Conservation (phyloP, 2,888 invertebrate genomes). For the Spodoptera exigua region DNA sequence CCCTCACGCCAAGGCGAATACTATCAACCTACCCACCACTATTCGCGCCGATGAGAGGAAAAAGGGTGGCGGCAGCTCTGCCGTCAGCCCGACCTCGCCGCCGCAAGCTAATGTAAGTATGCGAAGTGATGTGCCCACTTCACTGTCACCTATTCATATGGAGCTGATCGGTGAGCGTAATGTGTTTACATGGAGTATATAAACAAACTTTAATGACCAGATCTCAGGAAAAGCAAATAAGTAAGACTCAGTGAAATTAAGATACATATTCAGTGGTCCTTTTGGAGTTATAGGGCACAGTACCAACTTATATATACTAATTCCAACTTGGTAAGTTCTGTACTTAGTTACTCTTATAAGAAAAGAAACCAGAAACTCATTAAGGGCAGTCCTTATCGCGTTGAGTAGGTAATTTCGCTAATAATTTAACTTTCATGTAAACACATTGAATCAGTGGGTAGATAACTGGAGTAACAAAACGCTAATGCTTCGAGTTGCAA, state of each 20-base stretch:
- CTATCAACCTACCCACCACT: conserved; percentile 89
- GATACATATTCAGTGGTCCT: too few species aligned
- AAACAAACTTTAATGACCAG: background rate
- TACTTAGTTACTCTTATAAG: too few species aligned
- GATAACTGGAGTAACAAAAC: conserved; percentile 6
- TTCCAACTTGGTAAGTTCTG: too few species aligned
- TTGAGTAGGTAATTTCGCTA: too few species aligned
- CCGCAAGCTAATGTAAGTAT: conserved; percentile 83
- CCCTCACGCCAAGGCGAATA: conserved; percentile 88
- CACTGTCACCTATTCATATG: background rate
- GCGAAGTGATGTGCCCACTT: background rate
- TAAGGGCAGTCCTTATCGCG: too few species aligned
- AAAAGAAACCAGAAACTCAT: too few species aligned
- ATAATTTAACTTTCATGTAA: too few species aligned
- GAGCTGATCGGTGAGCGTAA: conserved; percentile 3
- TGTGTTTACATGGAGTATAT: conserved; percentile 27
- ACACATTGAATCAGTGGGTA: conserved; percentile 19
- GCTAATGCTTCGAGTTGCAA: conserved; percentile 20
- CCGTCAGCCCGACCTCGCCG: conserved; percentile 80
- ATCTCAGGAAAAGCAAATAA: too few species aligned
- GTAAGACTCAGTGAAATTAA: too few species aligned
- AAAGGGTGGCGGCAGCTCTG: conserved; percentile 66
- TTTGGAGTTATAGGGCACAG: too few species aligned
- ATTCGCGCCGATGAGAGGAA: conserved; percentile 73
- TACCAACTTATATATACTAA: too few species aligned